Base-by-base conservation (phyloP, 2,797 vertebrate species). In the Notoglanidium macrostoma region DNA sequence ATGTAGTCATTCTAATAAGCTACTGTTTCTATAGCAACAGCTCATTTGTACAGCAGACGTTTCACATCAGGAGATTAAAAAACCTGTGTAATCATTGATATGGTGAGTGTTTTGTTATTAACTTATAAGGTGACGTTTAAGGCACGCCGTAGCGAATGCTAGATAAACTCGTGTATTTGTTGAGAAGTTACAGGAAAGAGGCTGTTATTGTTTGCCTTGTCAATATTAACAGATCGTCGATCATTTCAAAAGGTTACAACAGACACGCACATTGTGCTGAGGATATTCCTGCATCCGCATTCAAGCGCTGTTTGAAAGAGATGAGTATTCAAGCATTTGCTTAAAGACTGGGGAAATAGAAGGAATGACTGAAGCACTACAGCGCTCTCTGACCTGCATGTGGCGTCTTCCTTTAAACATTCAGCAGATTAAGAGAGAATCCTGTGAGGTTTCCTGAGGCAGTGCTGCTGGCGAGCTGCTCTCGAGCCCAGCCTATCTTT, bases 371-470 rank as follows among this genome's bases (percentile, higher is more conserved):
- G 46, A 35, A 78, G 51, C 29, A 11, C 51, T 26, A 2, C 23
- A 44, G 19, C 21, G 2, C 6, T 49, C 70, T 61, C 83, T 23
- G 61, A n/a, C 35, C 83, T 32, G 21, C 44, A 32, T 1, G 14
- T 29, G 26, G 74, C 44, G n/a, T 49, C 57, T 35, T 85, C 17
- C 19, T 79, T 57, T 79, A 79, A 79, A 40, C 54, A 35, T 78
- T 49, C 84, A 51, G 55, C 65, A 51, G 26, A 86, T 74, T 86
- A 81, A 81, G 17, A 72, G 8, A 29, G 35, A 46, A 81, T 59
- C 65, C 65, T 81, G 9, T 3, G 15, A 29, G 49, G n/a, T 51
- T 73, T 82, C 78, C 78, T 26, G 54, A 61, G 78, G 65, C 51
- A 73, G n/a, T 11, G 78, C 85, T 70, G 65, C 63, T 72, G 49